A percentile compares a stretch with the other conserved stretches of the same genome.
These are phyloP conservation scores for Dipodomys merriami DNA, from an alignment of 2,113 vertebrate genomes.

Conservation along the genomic window DNA sequence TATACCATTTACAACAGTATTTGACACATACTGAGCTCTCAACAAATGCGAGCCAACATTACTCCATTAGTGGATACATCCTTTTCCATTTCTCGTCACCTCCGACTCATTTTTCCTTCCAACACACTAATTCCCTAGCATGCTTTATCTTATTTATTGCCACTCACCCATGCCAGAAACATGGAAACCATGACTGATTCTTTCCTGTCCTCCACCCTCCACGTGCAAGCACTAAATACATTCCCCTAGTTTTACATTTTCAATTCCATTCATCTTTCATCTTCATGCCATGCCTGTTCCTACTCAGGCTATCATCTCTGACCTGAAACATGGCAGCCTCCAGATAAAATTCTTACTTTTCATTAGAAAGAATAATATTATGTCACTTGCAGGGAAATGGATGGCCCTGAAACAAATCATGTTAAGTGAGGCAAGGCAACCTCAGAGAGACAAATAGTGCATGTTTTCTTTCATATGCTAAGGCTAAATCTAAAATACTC, in stretches of 20 bases:
- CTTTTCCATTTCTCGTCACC: background rate
- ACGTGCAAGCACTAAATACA: background rate
- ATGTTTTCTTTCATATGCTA: too few species aligned
- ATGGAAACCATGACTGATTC: background rate
- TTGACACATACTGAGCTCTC: background rate
- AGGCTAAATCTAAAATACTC: too few species aligned
- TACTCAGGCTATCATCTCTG: background rate
- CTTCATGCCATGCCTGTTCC: too few species aligned
- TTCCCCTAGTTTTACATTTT: background rate
- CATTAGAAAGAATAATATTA: too few species aligned
- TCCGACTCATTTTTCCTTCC: constrained; percentile 31
- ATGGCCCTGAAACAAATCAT: too few species aligned
- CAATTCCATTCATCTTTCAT: background rate
- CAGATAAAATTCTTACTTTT: background rate
- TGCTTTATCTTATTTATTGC: background rate
- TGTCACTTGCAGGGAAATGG: too few species aligned
- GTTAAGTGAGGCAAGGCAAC: too few species aligned
- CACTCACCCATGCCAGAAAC: background rate
- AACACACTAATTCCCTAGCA: background rate
- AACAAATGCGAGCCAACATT: background rate
- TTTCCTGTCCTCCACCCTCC: background rate
- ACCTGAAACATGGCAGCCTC: background rate
- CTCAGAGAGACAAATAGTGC: too few species aligned
- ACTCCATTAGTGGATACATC: background rate
- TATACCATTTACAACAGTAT: background rate